phyloP scores from a whole-genome alignment of 2,888 invertebrate genomes.

The Nymphalis urticae region DNA sequence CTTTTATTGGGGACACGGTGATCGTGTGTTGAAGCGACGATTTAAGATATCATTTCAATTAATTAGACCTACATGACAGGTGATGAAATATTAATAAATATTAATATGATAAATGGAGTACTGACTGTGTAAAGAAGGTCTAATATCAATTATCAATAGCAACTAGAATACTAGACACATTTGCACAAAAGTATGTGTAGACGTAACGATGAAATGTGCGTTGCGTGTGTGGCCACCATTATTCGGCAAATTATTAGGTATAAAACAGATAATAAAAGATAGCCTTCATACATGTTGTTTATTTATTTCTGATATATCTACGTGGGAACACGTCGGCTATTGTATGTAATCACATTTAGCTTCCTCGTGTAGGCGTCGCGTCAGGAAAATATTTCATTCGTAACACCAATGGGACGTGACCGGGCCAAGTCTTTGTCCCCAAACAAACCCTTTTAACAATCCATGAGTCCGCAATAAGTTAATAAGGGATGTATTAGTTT shows the following conservation, averaged over 20 bases:
- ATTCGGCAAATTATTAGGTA: not conserved
- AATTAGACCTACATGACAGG: too few relatives aligned
- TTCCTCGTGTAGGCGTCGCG: slow-evolving; percentile 1
- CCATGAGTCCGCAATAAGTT: slow-evolving; percentile 5
- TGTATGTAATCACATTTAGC: slow-evolving; percentile 2
- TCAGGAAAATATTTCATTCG: slow-evolving; percentile 14
- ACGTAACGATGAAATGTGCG: too few relatives aligned
- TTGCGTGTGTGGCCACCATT: not conserved
- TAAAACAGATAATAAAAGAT: not conserved
- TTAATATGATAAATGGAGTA: too few relatives aligned
- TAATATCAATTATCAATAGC: too few relatives aligned
- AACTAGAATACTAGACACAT: too few relatives aligned
- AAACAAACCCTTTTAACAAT: slow-evolving; percentile 16
- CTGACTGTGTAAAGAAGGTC: too few relatives aligned
- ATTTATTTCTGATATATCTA: slow-evolving; percentile 13
- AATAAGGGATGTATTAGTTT: slow-evolving; percentile 16
- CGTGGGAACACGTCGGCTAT: slow-evolving; percentile 24
- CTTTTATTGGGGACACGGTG: too few relatives aligned
- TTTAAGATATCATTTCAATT: too few relatives aligned
- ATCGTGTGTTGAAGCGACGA: too few relatives aligned
- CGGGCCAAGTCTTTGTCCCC: slow-evolving; percentile 5
- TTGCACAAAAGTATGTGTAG: too few relatives aligned
- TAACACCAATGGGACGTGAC: slow-evolving; percentile 19
- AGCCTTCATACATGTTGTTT: not conserved
- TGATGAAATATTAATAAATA: too few relatives aligned